Evolutionary conservation across 1,140 invertebrate genomes (phyloP), one percentile per base, ranked within the genome.

Genomic region (Sycophila sp.): DNA sequence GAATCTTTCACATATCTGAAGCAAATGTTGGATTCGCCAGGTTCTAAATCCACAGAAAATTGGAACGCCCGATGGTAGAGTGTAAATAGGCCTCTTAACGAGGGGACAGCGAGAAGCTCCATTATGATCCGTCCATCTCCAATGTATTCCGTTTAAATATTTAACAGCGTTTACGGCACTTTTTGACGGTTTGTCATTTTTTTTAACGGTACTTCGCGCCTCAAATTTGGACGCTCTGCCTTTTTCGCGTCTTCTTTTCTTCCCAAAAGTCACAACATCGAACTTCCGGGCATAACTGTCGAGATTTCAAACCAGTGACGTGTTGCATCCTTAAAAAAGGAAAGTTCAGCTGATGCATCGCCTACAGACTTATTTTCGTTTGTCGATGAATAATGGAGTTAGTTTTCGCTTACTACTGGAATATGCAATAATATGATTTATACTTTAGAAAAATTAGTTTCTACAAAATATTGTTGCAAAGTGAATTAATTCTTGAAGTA

Each of bases 131-230:
- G 5, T 56, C 15, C n/a, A 62, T 64, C 30, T 19, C 15, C 4
- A 74, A 71, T 67, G 78, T 70, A 80, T 56, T 81, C 76, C 80
- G 71, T 80, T 85, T 85, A 83, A 85, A 85, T 85, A 85, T 85
- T 85, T 81, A 85, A 83, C 83, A 81, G 78, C 58, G n/a, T n/a
- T n/a, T n/a, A n/a, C n/a, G n/a, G n/a, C n/a, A 36, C 42, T 30
- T 62, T 73, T 73, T 15, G 60, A 73, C 68, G 55, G 60, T 75
- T 75, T 42, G 47, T 51, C 59, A 75, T 77, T 83, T 81, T n/a
- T n/a, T n/a, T n/a, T n/a, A n/a, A n/a, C n/a, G n/a, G n/a, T n/a
- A n/a, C n/a, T n/a, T n/a, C n/a, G n/a, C n/a, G n/a, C n/a, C n/a
- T n/a, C n/a, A n/a, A n/a, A n/a, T n/a, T 80, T 72, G 79, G 74